Conservation (phyloP, 1,140 invertebrate genomes). For the Rhopalosiphum padi region DNA sequence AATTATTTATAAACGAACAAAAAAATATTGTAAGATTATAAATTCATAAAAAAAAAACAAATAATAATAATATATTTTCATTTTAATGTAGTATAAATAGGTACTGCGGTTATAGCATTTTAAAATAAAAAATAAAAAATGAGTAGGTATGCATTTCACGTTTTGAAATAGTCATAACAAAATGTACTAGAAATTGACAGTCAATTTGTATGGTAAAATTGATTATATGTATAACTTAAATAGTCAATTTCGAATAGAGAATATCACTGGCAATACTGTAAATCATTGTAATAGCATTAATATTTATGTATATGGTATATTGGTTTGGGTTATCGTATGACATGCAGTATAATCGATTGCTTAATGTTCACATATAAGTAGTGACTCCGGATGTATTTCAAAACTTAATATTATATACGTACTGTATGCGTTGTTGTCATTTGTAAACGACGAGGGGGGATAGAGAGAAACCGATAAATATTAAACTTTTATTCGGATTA, state of each 20-base stretch:
- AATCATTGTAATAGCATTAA: neutral
- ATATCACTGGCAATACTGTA: neutral
- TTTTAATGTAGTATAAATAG: neutral
- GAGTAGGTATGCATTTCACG: neutral
- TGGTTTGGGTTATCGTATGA: neutral
- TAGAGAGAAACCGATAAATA: neutral
- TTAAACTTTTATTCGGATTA: neutral
- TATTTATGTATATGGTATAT: neutral
- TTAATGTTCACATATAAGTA: neutral
- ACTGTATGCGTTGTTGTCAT: neutral
- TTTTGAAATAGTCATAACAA: neutral
- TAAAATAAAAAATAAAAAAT: neutral
- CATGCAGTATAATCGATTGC: neutral
- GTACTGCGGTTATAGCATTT: neutral
- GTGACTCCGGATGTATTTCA: constrained; percentile 7
- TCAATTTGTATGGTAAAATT: neutral
- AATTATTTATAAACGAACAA: neutral
- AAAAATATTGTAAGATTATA: too few species aligned
- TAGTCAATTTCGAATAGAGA: neutral
- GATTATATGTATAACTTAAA: neutral
- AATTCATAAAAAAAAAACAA: too few species aligned
- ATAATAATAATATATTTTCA: neutral
- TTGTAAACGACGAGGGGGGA: neutral
- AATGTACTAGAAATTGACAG: neutral
- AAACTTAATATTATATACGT: neutral